phyloP scores from a whole-genome alignment of 2,797 vertebrate species.

The Semotilus atromaculatus region DNA sequence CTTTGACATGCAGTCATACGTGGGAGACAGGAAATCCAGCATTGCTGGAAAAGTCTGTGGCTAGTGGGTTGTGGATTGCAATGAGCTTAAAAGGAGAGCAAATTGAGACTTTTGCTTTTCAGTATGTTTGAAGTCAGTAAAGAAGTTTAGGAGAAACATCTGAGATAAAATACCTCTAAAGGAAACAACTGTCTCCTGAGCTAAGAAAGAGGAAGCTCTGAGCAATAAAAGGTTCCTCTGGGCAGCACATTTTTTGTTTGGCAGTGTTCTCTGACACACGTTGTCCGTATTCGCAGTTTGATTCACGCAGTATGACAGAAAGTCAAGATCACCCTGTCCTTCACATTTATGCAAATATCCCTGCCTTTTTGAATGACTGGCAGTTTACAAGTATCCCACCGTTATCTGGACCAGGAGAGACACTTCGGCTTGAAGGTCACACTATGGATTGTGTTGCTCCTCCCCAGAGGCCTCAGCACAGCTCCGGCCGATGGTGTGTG shows the following conservation, averaged over 20 bases:
- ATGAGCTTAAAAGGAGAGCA: not conserved
- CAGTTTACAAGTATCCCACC: slow-evolving; percentile 64
- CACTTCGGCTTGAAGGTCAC: slow-evolving; percentile 72
- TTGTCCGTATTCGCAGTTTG: slow-evolving; percentile 14
- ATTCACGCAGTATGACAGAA: slow-evolving; percentile 37
- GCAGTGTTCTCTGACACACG: not conserved
- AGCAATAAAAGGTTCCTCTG: slow-evolving; percentile 22
- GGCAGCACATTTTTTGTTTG: slow-evolving; percentile 1
- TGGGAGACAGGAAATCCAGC: not conserved
- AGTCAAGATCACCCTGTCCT: slow-evolving; percentile 46
- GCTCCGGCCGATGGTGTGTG: slow-evolving; percentile 57
- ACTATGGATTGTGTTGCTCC: slow-evolving; percentile 60
- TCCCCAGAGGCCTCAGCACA: slow-evolving; percentile 71
- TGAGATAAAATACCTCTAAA: not conserved
- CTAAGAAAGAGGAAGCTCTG: not conserved
- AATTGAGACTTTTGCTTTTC: not conserved
- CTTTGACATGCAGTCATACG: not conserved
- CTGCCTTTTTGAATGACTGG: slow-evolving; percentile 58
- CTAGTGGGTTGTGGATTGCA: not conserved
- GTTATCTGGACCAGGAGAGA: slow-evolving; percentile 67
- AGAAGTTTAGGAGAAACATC: not conserved
- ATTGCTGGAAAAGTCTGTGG: no score
- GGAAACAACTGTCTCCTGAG: not conserved
- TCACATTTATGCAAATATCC: slow-evolving; percentile 66
- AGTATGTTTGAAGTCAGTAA: not conserved